Conservation (phyloP, 2,888 invertebrate genomes). For the Rhagonycha fulva region DNA sequence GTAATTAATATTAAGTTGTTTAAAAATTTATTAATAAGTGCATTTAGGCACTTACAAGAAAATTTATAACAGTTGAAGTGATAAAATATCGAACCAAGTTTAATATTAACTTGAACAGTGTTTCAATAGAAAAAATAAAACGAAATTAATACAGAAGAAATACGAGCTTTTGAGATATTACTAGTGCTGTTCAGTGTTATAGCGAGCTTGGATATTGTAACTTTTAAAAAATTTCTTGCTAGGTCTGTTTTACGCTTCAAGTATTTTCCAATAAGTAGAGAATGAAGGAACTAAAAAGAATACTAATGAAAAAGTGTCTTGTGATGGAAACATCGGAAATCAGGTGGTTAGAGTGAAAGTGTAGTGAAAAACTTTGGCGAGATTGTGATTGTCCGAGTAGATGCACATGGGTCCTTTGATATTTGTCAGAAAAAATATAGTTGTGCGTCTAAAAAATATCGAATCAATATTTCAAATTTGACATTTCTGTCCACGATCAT, state of each 20-base stretch:
- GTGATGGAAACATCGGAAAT: conserved; percentile 43
- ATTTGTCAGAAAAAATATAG: background rate
- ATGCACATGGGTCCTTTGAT: conserved; percentile 24
- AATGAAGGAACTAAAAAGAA: conserved; percentile 39
- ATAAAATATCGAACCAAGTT: conserved; percentile 3
- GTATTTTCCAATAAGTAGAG: conserved; percentile 46
- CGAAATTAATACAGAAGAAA: conserved; percentile 42
- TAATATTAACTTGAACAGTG: conserved; percentile 35
- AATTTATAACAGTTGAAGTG: background rate
- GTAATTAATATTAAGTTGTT: background rate
- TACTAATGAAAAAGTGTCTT: conserved; percentile 50
- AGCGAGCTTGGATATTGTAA: conserved; percentile 41
- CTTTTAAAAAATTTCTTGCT: conserved; percentile 44
- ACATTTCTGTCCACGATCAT: conserved; percentile 4
- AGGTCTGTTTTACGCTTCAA: conserved; percentile 46
- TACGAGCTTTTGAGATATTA: conserved; percentile 33
- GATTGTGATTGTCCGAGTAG: conserved; percentile 22
- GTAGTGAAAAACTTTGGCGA: conserved; percentile 29
- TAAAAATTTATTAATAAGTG: background rate
- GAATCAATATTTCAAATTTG: conserved; percentile 7
- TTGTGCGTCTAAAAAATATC: conserved; percentile 5
- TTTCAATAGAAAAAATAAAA: conserved; percentile 39
- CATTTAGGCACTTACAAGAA: background rate
- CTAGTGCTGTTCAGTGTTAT: conserved; percentile 44
- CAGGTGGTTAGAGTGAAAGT: conserved; percentile 44